These are phyloP conservation scores for Lepidotrigona ventralis DNA, from an alignment of 1,140 invertebrate genomes.

Conservation along the genomic window DNA sequence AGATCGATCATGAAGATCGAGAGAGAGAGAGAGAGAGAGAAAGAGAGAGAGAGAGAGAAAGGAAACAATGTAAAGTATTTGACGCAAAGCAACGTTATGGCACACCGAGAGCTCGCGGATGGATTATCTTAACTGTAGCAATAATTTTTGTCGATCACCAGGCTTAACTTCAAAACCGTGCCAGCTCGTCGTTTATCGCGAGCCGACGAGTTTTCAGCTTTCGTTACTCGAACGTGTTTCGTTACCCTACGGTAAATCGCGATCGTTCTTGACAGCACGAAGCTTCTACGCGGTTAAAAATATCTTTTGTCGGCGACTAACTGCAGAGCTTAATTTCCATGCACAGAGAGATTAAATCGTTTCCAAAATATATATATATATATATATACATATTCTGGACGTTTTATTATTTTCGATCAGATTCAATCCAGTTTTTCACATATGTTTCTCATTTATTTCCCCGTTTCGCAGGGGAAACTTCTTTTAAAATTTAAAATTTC, in stretches of 20 bases:
- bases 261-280: neutral
- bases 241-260: neutral
- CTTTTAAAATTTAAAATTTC: neutral
- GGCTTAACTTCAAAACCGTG: conserved; percentile 13
- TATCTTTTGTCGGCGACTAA: conserved; percentile 10
- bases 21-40: too few relatives aligned
- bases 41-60: too few relatives aligned
- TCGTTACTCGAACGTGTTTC: neutral
- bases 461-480: neutral
- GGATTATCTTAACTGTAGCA: conserved; percentile 49
- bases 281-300: neutral
- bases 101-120: conserved; percentile 20
- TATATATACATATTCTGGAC: neutral
- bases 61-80: neutral
- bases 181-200: conserved; percentile 47
- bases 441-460: neutral
- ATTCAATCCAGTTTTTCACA: neutral
- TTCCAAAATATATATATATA: neutral
- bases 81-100: neutral
- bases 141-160: conserved; percentile 49
- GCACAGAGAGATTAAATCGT: neutral
- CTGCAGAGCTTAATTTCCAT: neutral
- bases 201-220: conserved; percentile 29
- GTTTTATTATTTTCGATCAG: conserved; percentile 2
- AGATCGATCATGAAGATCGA: too few relatives aligned